phyloP scores from a whole-genome alignment of 2,113 vertebrate species.

The Chrysemys picta region DNA sequence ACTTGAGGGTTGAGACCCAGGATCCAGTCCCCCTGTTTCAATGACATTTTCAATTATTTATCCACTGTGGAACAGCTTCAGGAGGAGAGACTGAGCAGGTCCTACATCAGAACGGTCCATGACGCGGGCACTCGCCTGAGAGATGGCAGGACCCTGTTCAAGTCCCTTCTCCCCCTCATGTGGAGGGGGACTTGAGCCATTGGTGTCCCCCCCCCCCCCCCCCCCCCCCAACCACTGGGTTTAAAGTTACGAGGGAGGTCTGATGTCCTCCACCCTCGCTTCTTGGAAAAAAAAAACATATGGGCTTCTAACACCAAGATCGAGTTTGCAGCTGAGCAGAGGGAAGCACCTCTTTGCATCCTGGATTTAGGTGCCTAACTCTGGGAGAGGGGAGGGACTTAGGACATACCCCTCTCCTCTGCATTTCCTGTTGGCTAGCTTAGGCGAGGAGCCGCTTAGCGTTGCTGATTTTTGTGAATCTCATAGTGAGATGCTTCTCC shows the following conservation, averaged over 20 bases:
- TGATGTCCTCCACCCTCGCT: not conserved
- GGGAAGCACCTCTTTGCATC: not conserved
- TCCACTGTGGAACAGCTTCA: not conserved
- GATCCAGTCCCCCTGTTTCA: not conserved
- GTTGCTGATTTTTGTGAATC: not conserved
- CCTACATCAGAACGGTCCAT: not conserved
- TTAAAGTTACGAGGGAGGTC: too few species aligned
- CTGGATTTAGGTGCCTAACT: not conserved
- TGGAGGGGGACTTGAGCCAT: too few species aligned
- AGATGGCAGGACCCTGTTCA: not conserved
- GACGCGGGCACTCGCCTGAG: not conserved
- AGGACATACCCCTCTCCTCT: not conserved
- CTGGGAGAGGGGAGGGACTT: not conserved
- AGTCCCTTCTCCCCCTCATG: too few species aligned
- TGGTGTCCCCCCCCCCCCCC: too few species aligned
- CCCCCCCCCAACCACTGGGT: too few species aligned
- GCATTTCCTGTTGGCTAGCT: not conserved
- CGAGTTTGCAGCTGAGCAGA: too few species aligned
- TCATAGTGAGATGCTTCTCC: not conserved
- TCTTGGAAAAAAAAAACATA: not conserved
- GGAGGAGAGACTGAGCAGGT: not conserved
- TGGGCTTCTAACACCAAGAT: not conserved
- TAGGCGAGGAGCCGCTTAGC: not conserved
- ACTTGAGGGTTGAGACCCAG: not conserved
- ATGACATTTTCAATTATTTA: not conserved